Conservation (phyloP, 2,797 vertebrate genomes). For the Acanthiza pusilla region DNA sequence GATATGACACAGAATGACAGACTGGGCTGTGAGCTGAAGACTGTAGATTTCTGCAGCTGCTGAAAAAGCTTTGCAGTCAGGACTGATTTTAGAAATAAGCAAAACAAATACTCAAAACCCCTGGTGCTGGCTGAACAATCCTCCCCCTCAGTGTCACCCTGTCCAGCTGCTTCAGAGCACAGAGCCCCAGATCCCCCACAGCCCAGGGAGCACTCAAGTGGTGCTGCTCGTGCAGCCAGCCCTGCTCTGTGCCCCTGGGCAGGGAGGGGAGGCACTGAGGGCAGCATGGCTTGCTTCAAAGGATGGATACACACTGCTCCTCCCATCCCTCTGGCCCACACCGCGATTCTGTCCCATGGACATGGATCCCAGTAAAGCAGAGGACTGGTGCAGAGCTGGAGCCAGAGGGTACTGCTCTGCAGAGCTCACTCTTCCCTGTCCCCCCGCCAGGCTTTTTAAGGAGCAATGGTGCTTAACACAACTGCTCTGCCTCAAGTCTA, state of each 20-base stretch:
- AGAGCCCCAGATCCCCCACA: not conserved
- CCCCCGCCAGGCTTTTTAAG: not conserved
- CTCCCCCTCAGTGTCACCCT: not conserved
- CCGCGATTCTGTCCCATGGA: fast-evolving
- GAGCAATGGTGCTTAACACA: not conserved
- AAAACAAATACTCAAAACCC: not conserved
- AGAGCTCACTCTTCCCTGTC: not conserved
- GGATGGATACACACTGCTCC: not conserved
- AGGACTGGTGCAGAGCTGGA: fast-evolving
- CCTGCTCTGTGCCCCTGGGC: not conserved
- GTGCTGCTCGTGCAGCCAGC: not conserved
- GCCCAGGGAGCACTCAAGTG: not conserved
- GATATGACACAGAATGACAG: not conserved
- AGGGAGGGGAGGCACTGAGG: not conserved
- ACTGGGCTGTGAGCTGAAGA: not conserved
- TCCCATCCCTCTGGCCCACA: not conserved
- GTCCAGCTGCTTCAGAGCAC: not conserved
- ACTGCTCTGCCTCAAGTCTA: not conserved
- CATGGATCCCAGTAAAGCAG: not conserved
- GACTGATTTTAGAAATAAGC: not conserved
- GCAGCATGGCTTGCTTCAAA: not conserved
- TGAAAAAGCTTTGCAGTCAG: not conserved
- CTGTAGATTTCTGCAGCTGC: not conserved
- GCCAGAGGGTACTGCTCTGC: not conserved
- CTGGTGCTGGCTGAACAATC: not conserved